These are phyloP conservation scores for Eilema caniola DNA, from an alignment of 2,888 invertebrate species.

Conservation along the genomic window DNA sequence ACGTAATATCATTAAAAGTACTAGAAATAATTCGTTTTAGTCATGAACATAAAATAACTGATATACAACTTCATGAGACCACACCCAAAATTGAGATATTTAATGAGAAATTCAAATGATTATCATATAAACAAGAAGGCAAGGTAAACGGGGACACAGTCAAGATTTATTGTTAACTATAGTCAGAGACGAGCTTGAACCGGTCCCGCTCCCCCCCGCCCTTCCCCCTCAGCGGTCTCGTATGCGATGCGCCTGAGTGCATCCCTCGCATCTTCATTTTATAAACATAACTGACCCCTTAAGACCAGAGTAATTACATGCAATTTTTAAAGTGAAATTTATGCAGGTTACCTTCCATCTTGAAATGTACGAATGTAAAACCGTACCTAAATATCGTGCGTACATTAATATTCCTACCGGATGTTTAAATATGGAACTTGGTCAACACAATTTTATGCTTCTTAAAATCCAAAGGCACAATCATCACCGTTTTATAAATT, in stretches of 20 bases:
- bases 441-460: too few species aligned
- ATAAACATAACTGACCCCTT: conserved; percentile 56
- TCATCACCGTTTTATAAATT: too few species aligned
- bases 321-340: background rate
- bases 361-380: background rate
- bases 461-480: too few species aligned
- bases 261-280: conserved; percentile 67
- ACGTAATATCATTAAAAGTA: background rate
- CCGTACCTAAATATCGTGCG: background rate
- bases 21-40: background rate
- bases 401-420: conserved; percentile 1
- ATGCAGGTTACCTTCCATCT: conserved; percentile 8
- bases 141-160: conserved; percentile 75
- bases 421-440: background rate
- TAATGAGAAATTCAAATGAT: conserved; percentile 43
- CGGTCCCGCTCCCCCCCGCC: conserved; percentile 59
- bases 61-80: background rate
- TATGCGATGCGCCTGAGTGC: conserved; percentile 67
- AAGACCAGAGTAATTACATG: conserved; percentile 23
- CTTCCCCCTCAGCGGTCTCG: conserved; percentile 42
- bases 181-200: conserved; percentile 65
- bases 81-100: conserved; percentile 35
- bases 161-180: conserved; percentile 56
- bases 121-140: conserved; percentile 58
- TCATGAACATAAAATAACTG: background rate